Percentiles rank a stretch among this genome's conserved stretches.
Evolutionary conservation across 2,797 vertebrate species (phyloP).

Genomic region (Octomys mimax): DNA sequence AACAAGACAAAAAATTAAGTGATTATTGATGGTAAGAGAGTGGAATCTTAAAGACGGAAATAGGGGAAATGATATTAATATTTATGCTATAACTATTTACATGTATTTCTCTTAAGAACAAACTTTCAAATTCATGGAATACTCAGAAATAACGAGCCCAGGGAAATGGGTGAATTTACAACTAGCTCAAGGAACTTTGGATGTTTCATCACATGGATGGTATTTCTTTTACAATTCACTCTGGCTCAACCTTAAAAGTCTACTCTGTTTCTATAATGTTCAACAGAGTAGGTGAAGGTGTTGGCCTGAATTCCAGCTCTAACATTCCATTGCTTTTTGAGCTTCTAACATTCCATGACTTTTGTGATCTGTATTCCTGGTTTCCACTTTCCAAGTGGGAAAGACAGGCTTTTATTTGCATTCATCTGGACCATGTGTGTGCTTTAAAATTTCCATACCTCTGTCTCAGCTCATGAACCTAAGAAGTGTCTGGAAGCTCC

Average conservation of each 20-base stretch:
- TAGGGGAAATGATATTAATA: background rate
- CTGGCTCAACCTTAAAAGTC: constrained; percentile 49
- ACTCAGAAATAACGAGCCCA: background rate
- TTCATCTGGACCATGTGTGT: background rate
- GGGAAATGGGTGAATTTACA: background rate
- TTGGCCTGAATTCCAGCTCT: constrained; percentile 50
- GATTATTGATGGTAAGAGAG: background rate
- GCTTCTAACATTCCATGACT: constrained; percentile 19
- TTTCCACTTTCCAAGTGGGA: background rate
- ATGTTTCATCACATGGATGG: background rate
- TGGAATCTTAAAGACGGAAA: background rate
- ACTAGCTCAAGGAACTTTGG: background rate
- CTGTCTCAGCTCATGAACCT: background rate
- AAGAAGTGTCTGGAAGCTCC: constrained; percentile 37
- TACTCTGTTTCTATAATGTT: constrained; percentile 60
- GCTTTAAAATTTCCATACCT: constrained; percentile 48
- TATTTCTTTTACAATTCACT: constrained; percentile 63
- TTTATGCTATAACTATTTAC: background rate
- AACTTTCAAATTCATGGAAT: background rate
- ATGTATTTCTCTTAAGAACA: background rate
- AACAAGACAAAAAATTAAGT: background rate
- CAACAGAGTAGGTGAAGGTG: constrained; percentile 48
- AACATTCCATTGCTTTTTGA: constrained; percentile 39
- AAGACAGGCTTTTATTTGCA: constrained; percentile 50
- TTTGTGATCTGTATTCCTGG: constrained; percentile 50